These are phyloP conservation scores for Phoeniculus purpureus DNA, from an alignment of 2,797 vertebrate genomes.

Conservation along the genomic window DNA sequence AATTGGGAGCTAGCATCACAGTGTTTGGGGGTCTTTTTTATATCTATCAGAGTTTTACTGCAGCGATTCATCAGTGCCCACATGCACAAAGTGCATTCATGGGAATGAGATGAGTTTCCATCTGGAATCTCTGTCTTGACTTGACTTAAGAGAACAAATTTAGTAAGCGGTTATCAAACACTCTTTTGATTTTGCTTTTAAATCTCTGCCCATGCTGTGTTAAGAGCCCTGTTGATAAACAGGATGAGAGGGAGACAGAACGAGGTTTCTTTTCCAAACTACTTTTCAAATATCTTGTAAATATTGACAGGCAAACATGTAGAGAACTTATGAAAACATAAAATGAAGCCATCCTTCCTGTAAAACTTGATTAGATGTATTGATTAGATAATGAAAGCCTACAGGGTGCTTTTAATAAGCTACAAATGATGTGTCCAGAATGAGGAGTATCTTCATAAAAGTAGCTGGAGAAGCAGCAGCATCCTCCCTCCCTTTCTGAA, in stretches of 20 bases:
- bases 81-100: background rate
- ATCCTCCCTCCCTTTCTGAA: background rate
- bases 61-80: background rate
- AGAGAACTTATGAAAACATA: constrained; percentile 65
- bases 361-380: constrained; percentile 49
- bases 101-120: background rate
- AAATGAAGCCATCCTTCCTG: constrained; percentile 50
- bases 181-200: constrained; percentile 6
- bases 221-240: constrained; percentile 19
- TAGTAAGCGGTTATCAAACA: background rate
- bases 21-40: background rate
- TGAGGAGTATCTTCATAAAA: background rate
- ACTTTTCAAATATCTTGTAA: constrained; percentile 35
- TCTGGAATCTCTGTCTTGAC: background rate
- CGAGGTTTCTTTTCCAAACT: background rate
- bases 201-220: background rate
- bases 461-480: background rate
- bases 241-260: background rate
- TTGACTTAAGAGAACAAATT: constrained; percentile 28
- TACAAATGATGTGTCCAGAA: constrained; percentile 11
- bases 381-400: constrained; percentile 43
- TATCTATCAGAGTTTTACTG: background rate
- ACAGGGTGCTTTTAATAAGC: constrained; percentile 54
- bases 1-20: background rate
- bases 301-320: constrained; percentile 57